These are phyloP conservation scores for Gymnocephalus cernua DNA, from an alignment of 2,113 vertebrate species.

Conservation along the genomic window DNA sequence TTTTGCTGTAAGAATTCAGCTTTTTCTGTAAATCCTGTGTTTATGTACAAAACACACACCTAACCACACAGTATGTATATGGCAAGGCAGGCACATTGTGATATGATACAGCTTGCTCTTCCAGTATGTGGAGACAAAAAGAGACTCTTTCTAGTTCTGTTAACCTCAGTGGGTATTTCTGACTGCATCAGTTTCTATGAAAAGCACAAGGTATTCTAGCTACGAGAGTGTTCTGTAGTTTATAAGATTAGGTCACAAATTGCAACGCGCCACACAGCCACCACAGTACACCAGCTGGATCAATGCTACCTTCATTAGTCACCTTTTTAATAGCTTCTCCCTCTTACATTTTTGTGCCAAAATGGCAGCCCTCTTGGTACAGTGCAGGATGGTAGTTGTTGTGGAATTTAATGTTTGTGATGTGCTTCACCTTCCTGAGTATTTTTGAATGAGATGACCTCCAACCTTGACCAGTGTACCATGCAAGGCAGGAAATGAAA, in stretches of 20 bases:
- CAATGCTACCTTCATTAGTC: slow-evolving; percentile 15
- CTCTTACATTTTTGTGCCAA: slow-evolving; percentile 49
- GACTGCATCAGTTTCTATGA: slow-evolving; percentile 21
- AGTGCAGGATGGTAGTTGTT: slow-evolving; percentile 39
- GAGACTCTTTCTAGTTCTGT: not conserved
- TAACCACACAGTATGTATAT: slow-evolving; percentile 32
- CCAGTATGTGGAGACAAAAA: slow-evolving; percentile 26
- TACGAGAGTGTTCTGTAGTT: slow-evolving; percentile 11
- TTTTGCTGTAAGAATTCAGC: slow-evolving; percentile 6
- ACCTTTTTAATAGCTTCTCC: slow-evolving; percentile 14
- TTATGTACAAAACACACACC: slow-evolving; percentile 19
- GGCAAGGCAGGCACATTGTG: slow-evolving; percentile 2
- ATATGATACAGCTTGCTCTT: slow-evolving; percentile 33
- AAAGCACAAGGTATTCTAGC: slow-evolving; percentile 11
- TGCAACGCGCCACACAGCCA: not conserved
- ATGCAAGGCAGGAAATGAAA: slow-evolving; percentile 65
- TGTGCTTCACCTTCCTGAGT: slow-evolving; percentile 69
- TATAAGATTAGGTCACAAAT: slow-evolving; percentile 6
- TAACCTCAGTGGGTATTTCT: slow-evolving; percentile 25
- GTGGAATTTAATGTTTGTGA: slow-evolving; percentile 51
- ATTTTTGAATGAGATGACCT: slow-evolving; percentile 75
- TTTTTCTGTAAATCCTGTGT: slow-evolving; percentile 22
- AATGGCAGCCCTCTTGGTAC: slow-evolving; percentile 48
- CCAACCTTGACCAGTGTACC: slow-evolving; percentile 69
- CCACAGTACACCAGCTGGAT: slow-evolving; percentile 8